A percentile compares a stretch with the other conserved stretches of the same genome.
Conservation (phyloP, 1,140 invertebrate species). For the Phortica variegata region DNA sequence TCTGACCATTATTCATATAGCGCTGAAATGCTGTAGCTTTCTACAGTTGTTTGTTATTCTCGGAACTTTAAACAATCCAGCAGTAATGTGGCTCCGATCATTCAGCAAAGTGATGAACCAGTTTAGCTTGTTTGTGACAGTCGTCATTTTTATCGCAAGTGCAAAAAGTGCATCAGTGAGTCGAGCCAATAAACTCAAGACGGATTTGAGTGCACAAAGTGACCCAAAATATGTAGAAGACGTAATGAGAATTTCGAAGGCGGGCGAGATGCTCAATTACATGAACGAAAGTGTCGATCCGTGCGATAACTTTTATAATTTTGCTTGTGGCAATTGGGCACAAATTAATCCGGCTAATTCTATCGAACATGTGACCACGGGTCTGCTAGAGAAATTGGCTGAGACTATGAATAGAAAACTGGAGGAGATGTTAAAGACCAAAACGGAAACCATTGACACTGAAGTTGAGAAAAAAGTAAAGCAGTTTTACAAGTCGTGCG, state of each 20-base stretch:
- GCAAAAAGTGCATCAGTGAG: too few species aligned
- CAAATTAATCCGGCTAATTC: slow-evolving; percentile 29
- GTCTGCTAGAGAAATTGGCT: slow-evolving; percentile 31
- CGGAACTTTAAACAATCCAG: too few species aligned
- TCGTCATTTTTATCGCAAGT: too few species aligned
- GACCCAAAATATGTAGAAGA: background rate
- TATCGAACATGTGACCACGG: slow-evolving; percentile 23
- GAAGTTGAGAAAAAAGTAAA: slow-evolving; percentile 32
- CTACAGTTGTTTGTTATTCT: too few species aligned
- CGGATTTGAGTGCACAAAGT: too few species aligned
- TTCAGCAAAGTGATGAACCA: too few species aligned
- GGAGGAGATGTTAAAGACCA: slow-evolving; percentile 12
- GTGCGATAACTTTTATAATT: slow-evolving; percentile 66
- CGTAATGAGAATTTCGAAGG: slow-evolving; percentile 24
- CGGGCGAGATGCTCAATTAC: slow-evolving; percentile 30
- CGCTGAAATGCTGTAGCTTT: too few species aligned
- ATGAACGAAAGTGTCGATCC: slow-evolving; percentile 62
- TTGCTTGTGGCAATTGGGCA: slow-evolving; percentile 68
- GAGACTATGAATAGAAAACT: slow-evolving; percentile 32
- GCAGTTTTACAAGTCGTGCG: slow-evolving; percentile 29
- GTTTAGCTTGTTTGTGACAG: too few species aligned
- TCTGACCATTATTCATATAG: too few species aligned
- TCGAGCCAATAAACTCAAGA: too few species aligned
- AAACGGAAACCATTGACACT: slow-evolving; percentile 8
- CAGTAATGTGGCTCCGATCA: too few species aligned